Base-by-base conservation (phyloP, 2,113 vertebrate species). In the Riparia riparia region DNA sequence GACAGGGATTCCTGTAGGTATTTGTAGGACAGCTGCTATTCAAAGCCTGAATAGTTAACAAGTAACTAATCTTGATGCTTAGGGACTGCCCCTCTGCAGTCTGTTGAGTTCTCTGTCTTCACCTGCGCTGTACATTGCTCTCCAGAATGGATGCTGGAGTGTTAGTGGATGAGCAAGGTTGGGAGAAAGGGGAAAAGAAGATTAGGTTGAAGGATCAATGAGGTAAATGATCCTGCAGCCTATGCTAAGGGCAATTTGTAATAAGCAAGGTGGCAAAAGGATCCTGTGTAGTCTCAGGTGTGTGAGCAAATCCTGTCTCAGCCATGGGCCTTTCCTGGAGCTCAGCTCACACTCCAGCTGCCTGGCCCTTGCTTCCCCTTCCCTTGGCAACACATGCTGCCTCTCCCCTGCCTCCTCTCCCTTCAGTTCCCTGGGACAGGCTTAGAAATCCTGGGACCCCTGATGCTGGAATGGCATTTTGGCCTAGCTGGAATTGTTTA, bases 401-500 rank as follows among this genome's bases (percentile, higher is more conserved):
- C 50, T 85, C 72, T 88, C 61, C 78, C 80, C 82, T 61, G 61
- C 54, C 71, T 64, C 44, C 70, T 68, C 26, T 84, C 39, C 25
- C 71, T 56, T 57, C 42, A 19, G 0, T 10, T 34, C 56, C 64
- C 49, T 81, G 69, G 66, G 95, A 93, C 71, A 82, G 49, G 22
- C 80, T 78, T 93, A 57, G 29, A 80, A 60, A 79, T 85, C 72
- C 83, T 1, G 37, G 61, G 85, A 56, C 72, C 65, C 64, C 63
- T 56, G 9, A 19, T 34, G 65, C 70, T 85, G 90, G 87, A 96
- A 94, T 94, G 95, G 86, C 88, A 87, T 96, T 95, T 95, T 86
- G 70, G 94, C 74, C 86, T 91, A 34, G 66, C 74, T 93, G 81
- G 83, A 80, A 87, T 58, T 95, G 96, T 96, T 96, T 95, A 94